These are phyloP conservation scores for Helicolenus hilgendorfi DNA, from an alignment of 2,797 vertebrate genomes.

Conservation along the genomic window DNA sequence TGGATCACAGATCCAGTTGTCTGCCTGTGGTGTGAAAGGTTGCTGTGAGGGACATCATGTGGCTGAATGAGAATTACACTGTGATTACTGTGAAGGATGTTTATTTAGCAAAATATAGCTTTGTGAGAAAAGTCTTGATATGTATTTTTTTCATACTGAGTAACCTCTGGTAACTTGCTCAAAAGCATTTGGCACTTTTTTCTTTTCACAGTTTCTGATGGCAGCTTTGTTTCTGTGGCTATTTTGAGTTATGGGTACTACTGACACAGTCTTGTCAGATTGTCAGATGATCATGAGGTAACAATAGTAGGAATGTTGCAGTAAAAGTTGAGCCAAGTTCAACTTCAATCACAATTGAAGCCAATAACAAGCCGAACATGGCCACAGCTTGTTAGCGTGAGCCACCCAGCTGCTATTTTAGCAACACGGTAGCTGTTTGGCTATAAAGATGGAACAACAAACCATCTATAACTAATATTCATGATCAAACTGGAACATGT, in stretches of 20 bases:
- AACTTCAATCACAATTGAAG: too few species aligned
- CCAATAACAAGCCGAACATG: too few species aligned
- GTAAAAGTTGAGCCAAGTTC: too few species aligned
- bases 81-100: constrained; percentile 39
- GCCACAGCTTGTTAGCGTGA: too few species aligned
- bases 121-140: neutral
- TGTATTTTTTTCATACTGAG: neutral
- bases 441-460: too few species aligned
- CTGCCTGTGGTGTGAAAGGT: constrained; percentile 41
- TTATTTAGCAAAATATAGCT: constrained; percentile 21
- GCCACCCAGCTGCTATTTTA: too few species aligned
- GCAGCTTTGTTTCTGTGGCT: constrained; percentile 17
- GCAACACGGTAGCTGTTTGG: too few species aligned
- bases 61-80: constrained; percentile 42
- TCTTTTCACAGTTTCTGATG: neutral
- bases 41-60: constrained; percentile 31
- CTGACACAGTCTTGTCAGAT: constrained; percentile 6
- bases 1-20: constrained; percentile 47
- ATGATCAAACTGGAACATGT: too few species aligned
- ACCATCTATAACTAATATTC: too few species aligned
- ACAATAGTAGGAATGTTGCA: neutral
- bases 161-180: neutral
- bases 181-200: neutral
- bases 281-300: neutral
- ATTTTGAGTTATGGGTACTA: constrained; percentile 21